Percentiles rank a stretch among this genome's conserved stretches.
Conservation (phyloP, 37 sponge, comb jelly and placozoan species). For the Haliclona indistincta region DNA sequence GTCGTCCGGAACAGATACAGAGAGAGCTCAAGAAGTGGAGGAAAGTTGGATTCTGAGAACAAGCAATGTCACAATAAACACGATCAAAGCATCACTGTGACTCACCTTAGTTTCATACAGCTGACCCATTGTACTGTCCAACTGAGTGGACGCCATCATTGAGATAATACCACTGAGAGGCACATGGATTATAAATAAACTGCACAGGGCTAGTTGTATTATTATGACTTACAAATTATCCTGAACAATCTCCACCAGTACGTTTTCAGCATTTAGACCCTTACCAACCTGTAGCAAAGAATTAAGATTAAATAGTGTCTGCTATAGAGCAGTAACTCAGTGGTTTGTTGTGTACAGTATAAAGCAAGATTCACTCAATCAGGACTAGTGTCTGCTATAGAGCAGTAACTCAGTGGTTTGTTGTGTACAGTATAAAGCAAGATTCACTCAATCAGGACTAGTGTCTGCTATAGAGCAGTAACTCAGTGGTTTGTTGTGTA, state of each 20-base stretch:
- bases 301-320: neutral
- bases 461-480: too few relatives aligned
- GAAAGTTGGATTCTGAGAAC: conserved; percentile 25
- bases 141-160: conserved; percentile 19
- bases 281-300: conserved; percentile 41
- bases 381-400: too few relatives aligned
- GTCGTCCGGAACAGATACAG: conserved; percentile 50
- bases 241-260: conserved; percentile 76
- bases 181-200: neutral
- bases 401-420: too few relatives aligned
- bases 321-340: neutral
- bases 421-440: too few relatives aligned
- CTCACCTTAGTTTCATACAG: conserved; percentile 18
- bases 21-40: conserved; percentile 44
- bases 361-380: neutral
- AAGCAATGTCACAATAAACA: too few relatives aligned
- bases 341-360: neutral
- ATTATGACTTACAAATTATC: conserved; percentile 61
- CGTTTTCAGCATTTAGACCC: conserved; percentile 82
- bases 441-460: too few relatives aligned
- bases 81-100: too few relatives aligned
- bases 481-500: too few relatives aligned
- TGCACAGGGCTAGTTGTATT: neutral
- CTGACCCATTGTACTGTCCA: conserved; percentile 24
- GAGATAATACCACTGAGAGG: conserved; percentile 32